Evolutionary conservation across 2,888 invertebrate species (phyloP), one percentile per base, ranked within the genome.

Genomic region (Macrophya annulata): DNA sequence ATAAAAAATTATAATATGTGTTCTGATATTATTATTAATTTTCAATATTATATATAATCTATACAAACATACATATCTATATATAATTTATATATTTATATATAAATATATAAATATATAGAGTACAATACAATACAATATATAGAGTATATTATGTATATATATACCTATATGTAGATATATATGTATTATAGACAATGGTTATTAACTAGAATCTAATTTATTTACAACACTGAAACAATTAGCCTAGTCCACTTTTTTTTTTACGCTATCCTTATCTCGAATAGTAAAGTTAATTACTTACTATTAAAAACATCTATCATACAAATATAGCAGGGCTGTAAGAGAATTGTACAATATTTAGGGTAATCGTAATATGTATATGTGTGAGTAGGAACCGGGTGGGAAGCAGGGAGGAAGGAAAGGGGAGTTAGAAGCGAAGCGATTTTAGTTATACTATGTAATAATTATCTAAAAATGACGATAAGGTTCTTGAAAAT

Each of bases 211-310:
- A 87, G 87, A 87, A 86, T 87, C 88, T 88, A 86, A 89, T 90
- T 89, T 91, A 91, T 91, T 90, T 91, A 91, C 91, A 91, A 91
- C 91, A 91, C 87, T 89, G 88, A 91, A 91, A 90, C 88, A 89
- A 89, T 89, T 89, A 89, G 88, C 88, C 88, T 74, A 71, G 31
- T 82, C 79, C 55, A 76, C 37, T 85, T 62, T 81, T 40, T 83
- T 51, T n/a, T 31, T 31, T 31, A 55, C 40, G n/a, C 21, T 71
- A 25, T 65, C 21, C 62, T 79, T 77, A 84, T 77, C 40, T 37
- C 62, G 48, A 76, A 85, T 85, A 82, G 82, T 82, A 45, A 65
- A 65, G 9, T 21, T 37, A 15, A 31, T 77, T 62, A 71, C 51
- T 76, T 59, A 77, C 40, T 85, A 81, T 85, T 65, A 21, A 68